Percentiles rank a stretch among this genome's conserved stretches.
Evolutionary conservation across 1,140 invertebrate species (phyloP).

Genomic region (Physella acuta): DNA sequence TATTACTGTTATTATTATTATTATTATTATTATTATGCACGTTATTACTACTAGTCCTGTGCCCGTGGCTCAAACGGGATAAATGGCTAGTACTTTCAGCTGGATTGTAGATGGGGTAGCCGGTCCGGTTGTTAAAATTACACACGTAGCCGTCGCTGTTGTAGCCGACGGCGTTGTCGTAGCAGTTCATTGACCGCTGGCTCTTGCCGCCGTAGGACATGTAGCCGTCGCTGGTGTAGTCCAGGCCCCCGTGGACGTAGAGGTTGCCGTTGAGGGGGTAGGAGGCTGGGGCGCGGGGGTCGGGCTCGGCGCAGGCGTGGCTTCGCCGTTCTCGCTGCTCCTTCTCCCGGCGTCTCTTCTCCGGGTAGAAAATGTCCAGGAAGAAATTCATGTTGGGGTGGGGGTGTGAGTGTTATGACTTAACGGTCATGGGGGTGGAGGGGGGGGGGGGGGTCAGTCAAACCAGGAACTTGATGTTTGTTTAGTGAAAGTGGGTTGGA

Average conservation of each 20-base stretch:
- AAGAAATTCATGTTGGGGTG: conserved; percentile 43
- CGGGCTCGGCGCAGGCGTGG: background rate
- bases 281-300: background rate
- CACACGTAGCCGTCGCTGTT: conserved; percentile 19
- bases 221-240: conserved; percentile 1
- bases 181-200: background rate
- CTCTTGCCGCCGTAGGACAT: background rate
- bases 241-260: conserved; percentile 26
- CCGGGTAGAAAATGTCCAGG: conserved; percentile 45
- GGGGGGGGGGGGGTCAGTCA: too few relatives aligned
- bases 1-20: background rate
- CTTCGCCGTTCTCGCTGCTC: conserved; percentile 19
- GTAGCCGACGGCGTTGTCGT: conserved; percentile 5
- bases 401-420: too few relatives aligned
- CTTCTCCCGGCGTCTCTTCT: conserved; percentile 39
- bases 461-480: too few relatives aligned
- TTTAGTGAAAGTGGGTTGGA: too few relatives aligned
- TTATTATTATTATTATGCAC: background rate
- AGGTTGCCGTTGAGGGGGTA: conserved; percentile 1
- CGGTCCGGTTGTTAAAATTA: background rate
- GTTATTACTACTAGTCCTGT: background rate
- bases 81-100: background rate
- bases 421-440: too few relatives aligned
- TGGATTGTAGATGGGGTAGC: background rate
- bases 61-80: background rate